Percentiles rank a stretch among this genome's conserved stretches.
These are phyloP conservation scores for Dromaius novaehollandiae DNA, from an alignment of 2,113 vertebrate genomes.

Conservation along the genomic window DNA sequence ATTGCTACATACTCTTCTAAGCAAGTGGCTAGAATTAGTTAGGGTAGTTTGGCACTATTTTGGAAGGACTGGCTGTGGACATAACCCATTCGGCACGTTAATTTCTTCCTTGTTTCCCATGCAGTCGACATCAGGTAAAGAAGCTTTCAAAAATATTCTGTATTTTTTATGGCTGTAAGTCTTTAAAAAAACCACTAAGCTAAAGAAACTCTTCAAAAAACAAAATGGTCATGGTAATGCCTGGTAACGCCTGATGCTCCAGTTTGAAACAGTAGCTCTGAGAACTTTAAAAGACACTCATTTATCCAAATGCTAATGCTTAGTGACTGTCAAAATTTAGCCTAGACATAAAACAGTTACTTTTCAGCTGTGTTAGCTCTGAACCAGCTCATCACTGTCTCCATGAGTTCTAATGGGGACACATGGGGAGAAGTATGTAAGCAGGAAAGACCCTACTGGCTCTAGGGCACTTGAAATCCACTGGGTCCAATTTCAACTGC, in stretches of 20 bases:
- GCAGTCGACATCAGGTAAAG: neutral
- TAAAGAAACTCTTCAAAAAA: neutral
- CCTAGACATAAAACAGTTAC: neutral
- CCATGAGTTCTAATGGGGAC: accelerated
- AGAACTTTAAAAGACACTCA: neutral
- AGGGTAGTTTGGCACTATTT: neutral
- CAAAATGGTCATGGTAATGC: too few relatives aligned
- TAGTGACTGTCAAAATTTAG: neutral
- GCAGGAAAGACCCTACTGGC: neutral
- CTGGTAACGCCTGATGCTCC: neutral
- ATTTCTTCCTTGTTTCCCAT: neutral
- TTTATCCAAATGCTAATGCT: neutral
- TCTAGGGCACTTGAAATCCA: neutral
- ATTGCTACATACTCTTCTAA: neutral
- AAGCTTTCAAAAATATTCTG: neutral
- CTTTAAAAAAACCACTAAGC: neutral
- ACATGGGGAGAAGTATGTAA: accelerated
- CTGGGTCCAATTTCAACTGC: neutral
- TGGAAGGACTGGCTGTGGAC: neutral
- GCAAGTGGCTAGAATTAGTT: neutral
- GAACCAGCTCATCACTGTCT: neutral
- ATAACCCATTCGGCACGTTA: too few relatives aligned
- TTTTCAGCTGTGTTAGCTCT: neutral
- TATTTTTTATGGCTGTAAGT: neutral
- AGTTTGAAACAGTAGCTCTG: neutral